These are phyloP conservation scores for Chaenodraco wilsoni DNA, from an alignment of 2,797 vertebrate species.

Conservation along the genomic window DNA sequence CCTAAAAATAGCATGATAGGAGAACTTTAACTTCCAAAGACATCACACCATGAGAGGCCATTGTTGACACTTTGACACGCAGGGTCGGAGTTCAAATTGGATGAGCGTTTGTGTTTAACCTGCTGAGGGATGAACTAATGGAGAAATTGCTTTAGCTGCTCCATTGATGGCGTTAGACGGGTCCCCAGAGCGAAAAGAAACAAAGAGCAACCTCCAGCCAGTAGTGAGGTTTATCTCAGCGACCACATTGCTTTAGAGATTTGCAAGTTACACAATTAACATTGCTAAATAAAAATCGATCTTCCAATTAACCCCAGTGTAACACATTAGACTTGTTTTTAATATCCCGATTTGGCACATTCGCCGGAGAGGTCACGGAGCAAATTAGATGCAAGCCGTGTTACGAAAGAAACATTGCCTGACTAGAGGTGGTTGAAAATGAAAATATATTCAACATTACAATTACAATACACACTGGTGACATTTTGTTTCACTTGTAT, in stretches of 20 bases:
- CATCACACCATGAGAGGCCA: background rate
- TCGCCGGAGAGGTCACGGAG: constrained; percentile 18
- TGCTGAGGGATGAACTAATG: constrained; percentile 13
- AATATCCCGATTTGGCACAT: constrained; percentile 26
- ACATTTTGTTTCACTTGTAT: constrained; percentile 11
- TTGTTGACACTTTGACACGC: background rate
- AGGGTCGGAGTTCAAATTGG: constrained; percentile 19
- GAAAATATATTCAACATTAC: constrained; percentile 42
- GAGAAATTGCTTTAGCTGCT: constrained; percentile 15
- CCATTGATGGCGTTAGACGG: constrained; percentile 23
- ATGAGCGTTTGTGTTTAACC: constrained; percentile 25
- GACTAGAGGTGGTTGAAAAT: constrained; percentile 30
- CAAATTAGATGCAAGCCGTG: constrained; percentile 7
- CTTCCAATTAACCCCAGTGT: background rate
- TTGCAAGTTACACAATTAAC: background rate
- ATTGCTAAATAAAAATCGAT: background rate
- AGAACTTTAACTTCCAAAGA: background rate
- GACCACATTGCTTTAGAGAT: background rate
- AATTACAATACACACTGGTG: constrained; percentile 19
- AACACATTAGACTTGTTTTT: constrained; percentile 12
- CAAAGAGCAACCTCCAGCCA: background rate
- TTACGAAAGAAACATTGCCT: background rate
- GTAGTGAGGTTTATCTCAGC: background rate
- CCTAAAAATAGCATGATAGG: too few relatives aligned
- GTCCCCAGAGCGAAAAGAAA: constrained; percentile 11